These are phyloP conservation scores for Eupithecia pulchellata DNA, from an alignment of 2,888 invertebrate genomes.

Conservation along the genomic window DNA sequence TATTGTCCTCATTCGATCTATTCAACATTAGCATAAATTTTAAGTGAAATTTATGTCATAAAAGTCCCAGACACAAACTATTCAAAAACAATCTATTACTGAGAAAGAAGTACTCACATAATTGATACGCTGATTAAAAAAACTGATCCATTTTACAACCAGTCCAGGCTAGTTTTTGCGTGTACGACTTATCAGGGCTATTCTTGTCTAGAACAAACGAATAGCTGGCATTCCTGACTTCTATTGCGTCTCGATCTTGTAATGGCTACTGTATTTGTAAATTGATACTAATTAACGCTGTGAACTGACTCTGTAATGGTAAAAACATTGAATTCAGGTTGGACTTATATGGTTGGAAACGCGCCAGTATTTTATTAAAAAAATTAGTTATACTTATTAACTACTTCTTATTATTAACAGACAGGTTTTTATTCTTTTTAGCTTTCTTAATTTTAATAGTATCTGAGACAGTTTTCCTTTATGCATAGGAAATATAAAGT, in stretches of 20 bases:
- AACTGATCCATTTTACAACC: conserved; percentile 4
- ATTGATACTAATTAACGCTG: neutral
- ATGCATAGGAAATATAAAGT: neutral
- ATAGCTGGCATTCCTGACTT: conserved; percentile 22
- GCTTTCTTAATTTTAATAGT: neutral
- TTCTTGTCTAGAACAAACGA: conserved; percentile 29
- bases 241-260: conserved; percentile 29
- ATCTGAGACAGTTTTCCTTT: neutral
- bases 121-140: conserved; percentile 7
- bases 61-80: neutral
- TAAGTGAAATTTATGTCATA: neutral
- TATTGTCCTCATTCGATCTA: neutral
- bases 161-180: conserved; percentile 26
- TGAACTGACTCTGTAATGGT: conserved; percentile 1
- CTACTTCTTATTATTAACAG: neutral
- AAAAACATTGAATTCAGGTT: neutral
- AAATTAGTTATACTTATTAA: neutral
- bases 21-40: neutral
- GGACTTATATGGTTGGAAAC: neutral
- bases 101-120: neutral
- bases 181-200: conserved; percentile 19
- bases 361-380: neutral
- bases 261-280: conserved; percentile 17
- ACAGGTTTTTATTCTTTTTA: neutral
- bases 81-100: neutral